phyloP scores from a whole-genome alignment of 1,140 invertebrate species.

The Drosophila busckii region DNA sequence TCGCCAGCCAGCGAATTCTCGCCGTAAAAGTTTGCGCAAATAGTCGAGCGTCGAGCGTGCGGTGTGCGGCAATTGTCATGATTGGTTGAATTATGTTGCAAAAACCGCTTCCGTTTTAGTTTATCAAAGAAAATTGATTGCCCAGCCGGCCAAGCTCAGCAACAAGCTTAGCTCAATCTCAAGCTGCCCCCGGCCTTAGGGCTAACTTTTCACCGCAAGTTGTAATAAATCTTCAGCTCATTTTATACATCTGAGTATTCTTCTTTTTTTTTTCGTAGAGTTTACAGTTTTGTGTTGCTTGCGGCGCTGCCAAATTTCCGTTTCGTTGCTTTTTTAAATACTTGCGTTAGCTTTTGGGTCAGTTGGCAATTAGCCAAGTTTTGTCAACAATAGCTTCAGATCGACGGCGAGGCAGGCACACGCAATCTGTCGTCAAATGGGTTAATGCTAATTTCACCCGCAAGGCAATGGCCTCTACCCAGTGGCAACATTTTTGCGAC shows the following conservation, averaged over 20 bases:
- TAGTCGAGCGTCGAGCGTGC: conserved; percentile 33
- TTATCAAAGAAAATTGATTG: conserved; percentile 69
- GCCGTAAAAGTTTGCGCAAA: conserved; percentile 36
- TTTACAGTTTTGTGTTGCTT: conserved; percentile 43
- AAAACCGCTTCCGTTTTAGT: conserved; percentile 71
- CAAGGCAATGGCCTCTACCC: conserved; percentile 1
- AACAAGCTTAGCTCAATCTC: conserved; percentile 16
- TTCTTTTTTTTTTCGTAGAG: conserved; percentile 17
- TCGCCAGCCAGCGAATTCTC: conserved; percentile 61
- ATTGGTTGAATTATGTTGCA: conserved; percentile 46
- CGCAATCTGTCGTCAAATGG: conserved; percentile 26
- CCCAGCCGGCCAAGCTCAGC: conserved; percentile 11
- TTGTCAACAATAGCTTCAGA: conserved; percentile 53
- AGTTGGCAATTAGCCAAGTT: conserved; percentile 59
- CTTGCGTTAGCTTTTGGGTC: conserved; percentile 55
- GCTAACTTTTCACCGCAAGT: conserved; percentile 15
- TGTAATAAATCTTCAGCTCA: too few relatives aligned
- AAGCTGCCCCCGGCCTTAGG: conserved; percentile 4
- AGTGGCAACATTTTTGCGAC: too few relatives aligned
- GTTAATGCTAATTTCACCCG: conserved; percentile 38
- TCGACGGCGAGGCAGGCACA: background rate
- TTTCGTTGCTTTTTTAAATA: conserved; percentile 60
- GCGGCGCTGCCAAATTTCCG: conserved; percentile 58
- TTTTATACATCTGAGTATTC: conserved; percentile 1
- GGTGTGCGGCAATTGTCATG: conserved; percentile 34